These are phyloP conservation scores for Panagrolaimus sp. DNA, from an alignment of 1,140 invertebrate genomes.

Conservation along the genomic window DNA sequence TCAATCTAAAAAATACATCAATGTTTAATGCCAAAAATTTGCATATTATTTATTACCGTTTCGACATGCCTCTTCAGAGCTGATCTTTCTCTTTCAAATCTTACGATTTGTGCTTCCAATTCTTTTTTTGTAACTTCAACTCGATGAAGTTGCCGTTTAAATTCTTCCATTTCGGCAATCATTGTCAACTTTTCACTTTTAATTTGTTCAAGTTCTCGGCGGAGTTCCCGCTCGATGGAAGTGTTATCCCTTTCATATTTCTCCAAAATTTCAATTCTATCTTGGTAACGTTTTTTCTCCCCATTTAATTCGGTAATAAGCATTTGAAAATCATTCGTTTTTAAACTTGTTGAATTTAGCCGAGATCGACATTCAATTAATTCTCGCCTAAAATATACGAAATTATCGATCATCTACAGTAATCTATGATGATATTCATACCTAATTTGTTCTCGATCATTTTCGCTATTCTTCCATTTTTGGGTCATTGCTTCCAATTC, in stretches of 20 bases:
- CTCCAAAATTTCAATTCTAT: constrained; percentile 20
- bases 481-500: constrained; percentile 23
- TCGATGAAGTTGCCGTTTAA: constrained; percentile 22
- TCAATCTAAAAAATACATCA: constrained; percentile 22
- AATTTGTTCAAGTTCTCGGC: constrained; percentile 22
- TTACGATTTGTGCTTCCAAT: constrained; percentile 20
- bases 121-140: constrained; percentile 21
- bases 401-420: background rate
- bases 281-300: constrained; percentile 17
- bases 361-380: constrained; percentile 15
- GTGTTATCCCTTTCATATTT: constrained; percentile 24
- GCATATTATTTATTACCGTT: constrained; percentile 16
- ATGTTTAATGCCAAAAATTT: background rate
- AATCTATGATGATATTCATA: background rate
- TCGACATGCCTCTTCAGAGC: constrained; percentile 26
- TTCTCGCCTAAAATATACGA: constrained; percentile 14
- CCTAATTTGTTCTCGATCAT: constrained; percentile 18
- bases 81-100: constrained; percentile 20
- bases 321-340: constrained; percentile 18
- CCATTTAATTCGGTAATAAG: constrained; percentile 18
- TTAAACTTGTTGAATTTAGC: constrained; percentile 11
- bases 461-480: constrained; percentile 24
- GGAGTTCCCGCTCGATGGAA: constrained; percentile 16
- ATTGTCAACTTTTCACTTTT: constrained; percentile 11
- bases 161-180: constrained; percentile 23